phyloP scores from a whole-genome alignment of 2,888 invertebrate species.

The Trypoxylon attenuatum region DNA sequence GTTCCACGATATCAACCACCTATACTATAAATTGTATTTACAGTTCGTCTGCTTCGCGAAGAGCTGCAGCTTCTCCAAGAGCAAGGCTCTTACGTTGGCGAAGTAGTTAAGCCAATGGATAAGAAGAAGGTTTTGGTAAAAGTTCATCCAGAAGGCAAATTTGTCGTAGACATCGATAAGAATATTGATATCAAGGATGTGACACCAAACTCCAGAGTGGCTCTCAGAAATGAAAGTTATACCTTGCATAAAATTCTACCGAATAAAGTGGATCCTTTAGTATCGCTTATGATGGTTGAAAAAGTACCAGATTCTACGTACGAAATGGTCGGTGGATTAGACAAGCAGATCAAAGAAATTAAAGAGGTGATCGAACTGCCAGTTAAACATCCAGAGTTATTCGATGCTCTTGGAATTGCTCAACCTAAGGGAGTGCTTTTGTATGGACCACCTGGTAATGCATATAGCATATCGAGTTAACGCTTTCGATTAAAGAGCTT shows the following conservation, averaged over 20 bases:
- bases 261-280: conserved; percentile 99
- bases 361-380: conserved; percentile 99
- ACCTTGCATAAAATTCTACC: conserved; percentile 98
- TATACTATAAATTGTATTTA: not conserved
- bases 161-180: conserved; percentile 99
- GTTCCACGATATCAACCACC: no score
- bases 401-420: conserved; percentile 98
- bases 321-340: conserved; percentile 99
- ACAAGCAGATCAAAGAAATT: conserved; percentile 99
- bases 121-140: conserved; percentile 99
- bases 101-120: conserved; percentile 99
- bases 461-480: not conserved
- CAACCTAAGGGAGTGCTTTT: conserved; percentile 98
- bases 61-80: conserved; percentile 97
- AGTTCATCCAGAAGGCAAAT: conserved; percentile 99
- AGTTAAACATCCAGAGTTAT: conserved; percentile 99
- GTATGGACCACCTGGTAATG: conserved; percentile 96
- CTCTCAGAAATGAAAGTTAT: conserved; percentile 98
- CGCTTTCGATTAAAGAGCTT: not conserved
- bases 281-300: conserved; percentile 99
- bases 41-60: conserved; percentile 97
- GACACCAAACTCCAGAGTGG: conserved; percentile 97
- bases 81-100: conserved; percentile 99
- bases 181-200: conserved; percentile 99
- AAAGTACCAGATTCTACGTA: conserved; percentile 99